phyloP scores from a whole-genome alignment of 2,888 invertebrate species.

The Chirona hameri region DNA sequence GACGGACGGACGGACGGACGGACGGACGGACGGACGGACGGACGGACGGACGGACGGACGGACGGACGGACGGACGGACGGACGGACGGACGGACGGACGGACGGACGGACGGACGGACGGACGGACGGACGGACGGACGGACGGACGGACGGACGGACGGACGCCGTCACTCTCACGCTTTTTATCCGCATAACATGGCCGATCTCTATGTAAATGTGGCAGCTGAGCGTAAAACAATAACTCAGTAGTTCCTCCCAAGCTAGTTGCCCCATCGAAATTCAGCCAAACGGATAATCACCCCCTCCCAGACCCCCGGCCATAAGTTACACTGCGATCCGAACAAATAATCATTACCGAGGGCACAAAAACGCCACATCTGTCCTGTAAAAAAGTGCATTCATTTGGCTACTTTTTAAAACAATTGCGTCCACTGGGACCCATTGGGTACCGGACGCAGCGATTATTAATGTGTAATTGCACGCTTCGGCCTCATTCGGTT shows the following conservation, averaged over 20 bases:
- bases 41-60: no score
- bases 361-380: background rate
- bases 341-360: constrained; percentile 3
- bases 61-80: no score
- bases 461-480: constrained; percentile 26
- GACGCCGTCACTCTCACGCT: background rate
- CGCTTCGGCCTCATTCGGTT: background rate
- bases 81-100: no score
- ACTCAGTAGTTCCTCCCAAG: constrained; percentile 14
- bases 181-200: background rate
- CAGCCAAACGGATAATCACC: constrained; percentile 22
- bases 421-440: constrained; percentile 1
- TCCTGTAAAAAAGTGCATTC: background rate
- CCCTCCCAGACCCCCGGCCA: background rate
- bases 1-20: no score
- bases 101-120: no score
- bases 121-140: no score
- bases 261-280: constrained; percentile 13
- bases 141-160: background rate
- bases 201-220: background rate
- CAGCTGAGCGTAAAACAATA: constrained; percentile 13
- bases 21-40: no score
- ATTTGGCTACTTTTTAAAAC: constrained; percentile 26
- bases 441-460: background rate
- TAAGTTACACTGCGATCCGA: constrained; percentile 22